phyloP scores from a whole-genome alignment of 2,113 vertebrate species.

The Mionectes macconnelli region DNA sequence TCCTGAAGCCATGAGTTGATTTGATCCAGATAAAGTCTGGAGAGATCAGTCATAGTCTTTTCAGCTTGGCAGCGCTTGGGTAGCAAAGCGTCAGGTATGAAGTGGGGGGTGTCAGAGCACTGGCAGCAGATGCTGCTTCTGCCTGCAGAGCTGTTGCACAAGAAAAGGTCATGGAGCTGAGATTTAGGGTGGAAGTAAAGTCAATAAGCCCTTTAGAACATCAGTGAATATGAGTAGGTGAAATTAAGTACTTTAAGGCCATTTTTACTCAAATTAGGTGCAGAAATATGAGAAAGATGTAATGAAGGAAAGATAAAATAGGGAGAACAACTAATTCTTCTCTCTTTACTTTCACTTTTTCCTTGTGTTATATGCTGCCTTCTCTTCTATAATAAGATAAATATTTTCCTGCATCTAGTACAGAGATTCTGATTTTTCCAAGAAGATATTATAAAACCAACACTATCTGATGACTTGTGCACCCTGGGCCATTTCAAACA shows the following conservation, averaged over 20 bases:
- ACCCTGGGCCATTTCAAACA: not conserved
- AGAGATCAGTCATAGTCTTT: not conserved
- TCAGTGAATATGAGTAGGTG: not conserved
- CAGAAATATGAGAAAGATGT: not conserved
- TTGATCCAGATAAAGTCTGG: not conserved
- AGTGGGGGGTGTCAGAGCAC: not conserved
- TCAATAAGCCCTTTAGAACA: not conserved
- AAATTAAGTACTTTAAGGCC: not conserved
- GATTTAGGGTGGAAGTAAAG: not conserved
- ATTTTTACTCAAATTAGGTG: not conserved
- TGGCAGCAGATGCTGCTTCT: not conserved
- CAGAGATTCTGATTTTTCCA: conserved; percentile 8
- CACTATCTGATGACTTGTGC: not conserved
- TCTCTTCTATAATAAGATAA: not conserved
- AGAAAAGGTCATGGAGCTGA: not conserved
- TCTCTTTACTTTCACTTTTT: not conserved
- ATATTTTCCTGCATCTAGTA: not conserved
- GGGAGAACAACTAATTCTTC: not conserved
- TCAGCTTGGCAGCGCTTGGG: not conserved
- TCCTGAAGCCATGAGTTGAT: not conserved
- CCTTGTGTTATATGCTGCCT: not conserved
- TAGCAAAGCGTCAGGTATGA: not conserved
- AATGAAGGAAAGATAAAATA: not conserved
- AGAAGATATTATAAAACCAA: not conserved
- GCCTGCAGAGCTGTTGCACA: not conserved